Evolutionary conservation across 2,888 invertebrate genomes (phyloP), one percentile per base, ranked within the genome.

Genomic region (Parelbella ahira): DNA sequence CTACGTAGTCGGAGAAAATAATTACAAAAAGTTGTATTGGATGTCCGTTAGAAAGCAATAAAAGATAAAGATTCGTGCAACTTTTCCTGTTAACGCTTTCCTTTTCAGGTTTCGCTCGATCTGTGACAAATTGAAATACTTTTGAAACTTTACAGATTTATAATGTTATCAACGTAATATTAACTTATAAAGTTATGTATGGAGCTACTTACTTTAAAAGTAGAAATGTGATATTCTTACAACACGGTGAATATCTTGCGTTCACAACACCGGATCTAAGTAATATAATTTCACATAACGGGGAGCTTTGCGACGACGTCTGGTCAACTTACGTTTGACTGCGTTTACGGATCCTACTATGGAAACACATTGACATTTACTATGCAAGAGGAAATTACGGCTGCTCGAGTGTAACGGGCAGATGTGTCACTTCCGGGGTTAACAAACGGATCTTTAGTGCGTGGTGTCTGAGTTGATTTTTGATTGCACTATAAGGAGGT

Each of bases 311-410:
- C 24, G 8, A 29, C 21, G 15, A 24, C 4, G 30, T 30, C 2
- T n/a, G 20, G n/a, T 15, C 13, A 13, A n/a, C 24, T 23, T 29
- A 29, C 38, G 25, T 25, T 24, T 20, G 29, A 13, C 21, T 27
- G 27, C 27, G 32, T 13, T 21, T 13, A 21, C 3, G 39, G 27
- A 27, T 21, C 25, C 42, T 43, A 52, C 47, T 50, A 50, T 37
- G 32, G 45, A 32, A 48, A 50, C 45, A 55, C 46, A 53, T 53
- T 53, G 78, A 79, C 77, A 68, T 77, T 79, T 70, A 57, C 55
- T 58, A 62, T 63, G 63, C 67, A 69, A 71, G 71, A 69, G 71
- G 69, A 69, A 68, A 67, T 66, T 62, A 65, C 63, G 46, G 45
- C 51, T 49, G 44, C 47, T 54, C 59, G 56, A 25, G 50, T 54